Evolutionary conservation across 2,888 invertebrate genomes (phyloP).

Genomic region (Caenorhabditis drosophilae): DNA sequence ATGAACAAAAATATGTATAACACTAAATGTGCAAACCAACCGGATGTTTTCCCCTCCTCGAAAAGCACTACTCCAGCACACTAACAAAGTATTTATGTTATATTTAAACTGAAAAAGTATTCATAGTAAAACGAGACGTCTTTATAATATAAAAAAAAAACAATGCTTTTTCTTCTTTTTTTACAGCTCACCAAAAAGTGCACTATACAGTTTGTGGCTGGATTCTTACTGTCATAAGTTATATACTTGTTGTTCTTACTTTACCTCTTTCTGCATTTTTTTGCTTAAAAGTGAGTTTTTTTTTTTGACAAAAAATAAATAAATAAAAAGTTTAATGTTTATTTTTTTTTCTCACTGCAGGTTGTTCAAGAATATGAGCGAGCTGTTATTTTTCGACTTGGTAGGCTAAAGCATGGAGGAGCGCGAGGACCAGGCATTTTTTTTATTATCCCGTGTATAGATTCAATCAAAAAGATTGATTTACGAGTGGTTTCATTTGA

Average conservation of each 20-base stretch:
- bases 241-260: slow-evolving; percentile 60
- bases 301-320: no score
- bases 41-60: no score
- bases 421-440: slow-evolving; percentile 75
- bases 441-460: slow-evolving; percentile 78
- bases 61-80: no score
- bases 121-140: no score
- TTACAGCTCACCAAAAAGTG: slow-evolving; percentile 40
- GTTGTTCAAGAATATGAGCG: slow-evolving; percentile 74
- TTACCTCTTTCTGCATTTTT: slow-evolving; percentile 65
- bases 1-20: background rate
- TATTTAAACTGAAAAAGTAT: no score
- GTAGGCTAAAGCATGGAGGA: slow-evolving; percentile 78
- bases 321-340: background rate
- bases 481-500: slow-evolving; percentile 93
- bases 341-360: slow-evolving; percentile 11
- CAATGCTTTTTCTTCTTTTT: no score
- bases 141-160: no score
- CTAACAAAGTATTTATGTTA: no score
- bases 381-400: slow-evolving; percentile 85
- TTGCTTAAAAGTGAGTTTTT: slow-evolving; percentile 64
- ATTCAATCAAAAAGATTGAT: slow-evolving; percentile 79
- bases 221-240: slow-evolving; percentile 65
- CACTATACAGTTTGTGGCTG: slow-evolving; percentile 59
- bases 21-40: no score